Evolutionary conservation across 1,140 invertebrate genomes (phyloP).

Genomic region (Drusus annulatus): DNA sequence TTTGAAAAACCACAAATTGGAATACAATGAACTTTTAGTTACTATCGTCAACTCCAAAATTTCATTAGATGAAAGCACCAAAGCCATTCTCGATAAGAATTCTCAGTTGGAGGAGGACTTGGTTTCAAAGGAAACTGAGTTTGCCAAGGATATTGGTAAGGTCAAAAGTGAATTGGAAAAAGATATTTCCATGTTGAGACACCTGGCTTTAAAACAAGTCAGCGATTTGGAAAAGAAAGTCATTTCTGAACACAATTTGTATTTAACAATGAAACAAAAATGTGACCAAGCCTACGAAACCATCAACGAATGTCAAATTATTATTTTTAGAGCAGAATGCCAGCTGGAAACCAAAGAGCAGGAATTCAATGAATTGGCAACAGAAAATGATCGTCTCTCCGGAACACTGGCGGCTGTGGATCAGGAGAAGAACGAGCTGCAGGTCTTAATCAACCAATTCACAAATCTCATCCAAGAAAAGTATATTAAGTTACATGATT

Average conservation of each 20-base stretch:
- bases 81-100: conserved; percentile 47
- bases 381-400: conserved; percentile 50
- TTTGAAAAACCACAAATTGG: conserved; percentile 42
- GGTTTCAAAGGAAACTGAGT: conserved; percentile 29
- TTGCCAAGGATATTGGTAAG: conserved; percentile 24
- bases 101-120: not conserved
- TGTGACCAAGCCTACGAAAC: conserved; percentile 46
- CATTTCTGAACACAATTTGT: conserved; percentile 24
- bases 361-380: conserved; percentile 50
- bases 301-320: conserved; percentile 45
- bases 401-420: conserved; percentile 52
- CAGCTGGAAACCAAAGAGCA: conserved; percentile 55
- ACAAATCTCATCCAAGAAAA: conserved; percentile 20
- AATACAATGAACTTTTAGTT: conserved; percentile 49
- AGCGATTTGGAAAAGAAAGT: conserved; percentile 39
- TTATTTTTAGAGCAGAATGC: conserved; percentile 39
- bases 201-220: not conserved
- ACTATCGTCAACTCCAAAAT: conserved; percentile 50
- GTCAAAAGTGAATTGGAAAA: conserved; percentile 37
- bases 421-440: conserved; percentile 52
- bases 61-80: conserved; percentile 49
- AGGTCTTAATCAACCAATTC: conserved; percentile 46
- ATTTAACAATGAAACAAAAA: conserved; percentile 43
- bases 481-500: conserved; percentile 1
- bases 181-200: conserved; percentile 45